Evolutionary conservation across 2,888 invertebrate species (phyloP), one percentile per base, ranked within the genome.

Genomic region (Cremastinae sp.): DNA sequence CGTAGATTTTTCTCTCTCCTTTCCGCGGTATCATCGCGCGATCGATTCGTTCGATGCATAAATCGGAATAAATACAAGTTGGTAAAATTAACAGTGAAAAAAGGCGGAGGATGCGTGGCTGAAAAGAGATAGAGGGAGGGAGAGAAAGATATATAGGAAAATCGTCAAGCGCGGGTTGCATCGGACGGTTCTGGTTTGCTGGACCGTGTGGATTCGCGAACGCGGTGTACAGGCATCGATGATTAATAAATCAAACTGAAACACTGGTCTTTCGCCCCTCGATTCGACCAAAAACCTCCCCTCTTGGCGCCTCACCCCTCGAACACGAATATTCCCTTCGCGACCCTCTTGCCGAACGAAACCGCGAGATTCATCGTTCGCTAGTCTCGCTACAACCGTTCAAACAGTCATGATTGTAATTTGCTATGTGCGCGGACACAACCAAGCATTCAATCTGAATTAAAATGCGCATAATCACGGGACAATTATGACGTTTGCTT

Each of bases 201-300:
- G 62, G 71, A 71, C 62, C 71, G 37, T 73, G 28, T 5, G 37
- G 59, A 35, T 8, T 49, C 12, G 18, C 20, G 12, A 43, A 16
- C 28, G 28, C 58, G 22, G 70, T 35, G 18, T 35, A 41, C 58
- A 59, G 45, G 49, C 62, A 51, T 51, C 75, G 75, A 65, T 77
- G 70, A 80, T 78, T 79, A 79, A 80, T 80, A 79, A 79, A 78
- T 80, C 80, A 79, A 80, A 80, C 73, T 43, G 61, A 65, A 56
- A 41, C 70, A 49, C 53, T 55, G 61, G 55, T 22, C 22, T 45
- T 41, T 12, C 7, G 8, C 62, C 12, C 22, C 45, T 8, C 45
- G 28, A 1, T 22, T 28, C 14, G 39, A 16, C 37, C n/a, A 28
- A 28, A 18, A 47, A 47, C 39, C 61, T 12, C 28, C 61, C 61